Evolutionary conservation across 2,888 invertebrate genomes (phyloP).

Genomic region (Tetheella fluctuosa): DNA sequence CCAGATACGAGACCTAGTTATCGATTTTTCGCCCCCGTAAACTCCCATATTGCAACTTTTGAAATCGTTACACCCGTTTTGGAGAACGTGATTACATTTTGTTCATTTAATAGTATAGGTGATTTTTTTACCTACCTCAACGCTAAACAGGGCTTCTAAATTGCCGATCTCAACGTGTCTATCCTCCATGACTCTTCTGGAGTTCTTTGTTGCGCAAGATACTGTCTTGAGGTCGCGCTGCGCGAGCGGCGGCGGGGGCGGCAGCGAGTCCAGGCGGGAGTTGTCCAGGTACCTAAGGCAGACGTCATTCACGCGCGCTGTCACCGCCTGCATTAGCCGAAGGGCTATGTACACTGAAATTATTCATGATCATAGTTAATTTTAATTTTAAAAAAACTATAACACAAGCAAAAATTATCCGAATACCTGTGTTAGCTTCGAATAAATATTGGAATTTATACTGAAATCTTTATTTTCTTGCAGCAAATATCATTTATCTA

Average conservation of each 20-base stretch:
- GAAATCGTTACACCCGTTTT: too few relatives aligned
- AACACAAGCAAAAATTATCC: too few relatives aligned
- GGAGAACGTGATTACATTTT: too few relatives aligned
- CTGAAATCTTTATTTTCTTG: too few relatives aligned
- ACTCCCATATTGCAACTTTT: too few relatives aligned
- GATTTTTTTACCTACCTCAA: constrained; percentile 84
- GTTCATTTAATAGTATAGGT: too few relatives aligned
- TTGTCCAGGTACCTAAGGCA: constrained; percentile 88
- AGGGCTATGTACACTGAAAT: constrained; percentile 88
- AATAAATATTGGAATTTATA: too few relatives aligned
- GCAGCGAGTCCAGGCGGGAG: constrained; percentile 85
- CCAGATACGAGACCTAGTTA: too few relatives aligned
- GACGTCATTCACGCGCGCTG: constrained; percentile 88
- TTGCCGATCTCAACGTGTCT: constrained; percentile 93
- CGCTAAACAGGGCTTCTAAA: constrained; percentile 91
- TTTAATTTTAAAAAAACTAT: too few relatives aligned
- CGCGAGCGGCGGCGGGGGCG: constrained; percentile 84
- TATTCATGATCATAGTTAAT: neutral
- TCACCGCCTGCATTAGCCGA: constrained; percentile 89
- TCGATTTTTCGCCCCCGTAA: too few relatives aligned
- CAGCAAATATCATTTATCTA: too few relatives aligned
- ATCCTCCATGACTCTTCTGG: constrained; percentile 96
- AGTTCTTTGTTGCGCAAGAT: constrained; percentile 91
- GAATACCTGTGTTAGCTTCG: too few relatives aligned
- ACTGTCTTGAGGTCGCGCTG: constrained; percentile 82